These are phyloP conservation scores for Mus minutoides DNA, from an alignment of 2,797 vertebrate species.

Conservation along the genomic window DNA sequence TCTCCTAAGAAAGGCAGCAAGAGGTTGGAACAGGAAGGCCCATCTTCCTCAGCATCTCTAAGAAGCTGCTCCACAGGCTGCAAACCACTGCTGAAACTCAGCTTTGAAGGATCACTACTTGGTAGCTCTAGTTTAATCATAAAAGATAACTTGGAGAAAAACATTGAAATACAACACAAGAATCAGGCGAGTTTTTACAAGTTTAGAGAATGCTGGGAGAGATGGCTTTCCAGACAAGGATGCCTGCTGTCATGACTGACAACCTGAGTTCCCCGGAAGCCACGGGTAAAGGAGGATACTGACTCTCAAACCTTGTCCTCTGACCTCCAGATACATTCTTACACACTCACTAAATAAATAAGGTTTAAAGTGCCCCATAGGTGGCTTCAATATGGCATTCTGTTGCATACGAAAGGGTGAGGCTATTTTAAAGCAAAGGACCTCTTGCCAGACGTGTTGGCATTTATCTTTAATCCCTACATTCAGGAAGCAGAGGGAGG, in stretches of 20 bases:
- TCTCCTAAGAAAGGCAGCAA: neutral
- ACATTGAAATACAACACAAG: neutral
- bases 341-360: neutral
- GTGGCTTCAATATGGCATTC: neutral
- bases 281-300: too few species aligned
- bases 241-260: too few species aligned
- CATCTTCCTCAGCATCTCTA: neutral
- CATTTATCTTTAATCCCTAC: neutral
- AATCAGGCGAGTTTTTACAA: neutral
- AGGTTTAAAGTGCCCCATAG: neutral
- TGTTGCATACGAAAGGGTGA: neutral
- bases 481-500: neutral
- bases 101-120: neutral
- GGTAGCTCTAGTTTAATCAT: neutral
- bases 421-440: neutral
- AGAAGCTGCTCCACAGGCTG: neutral
- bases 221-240: too few species aligned
- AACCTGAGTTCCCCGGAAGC: neutral
- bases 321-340: neutral
- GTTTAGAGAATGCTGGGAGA: too few species aligned
- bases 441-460: neutral
- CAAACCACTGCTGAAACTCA: neutral
- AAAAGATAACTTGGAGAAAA: neutral
- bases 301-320: neutral
- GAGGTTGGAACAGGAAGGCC: neutral